Percentiles rank a stretch among this genome's conserved stretches.
phyloP scores from a whole-genome alignment of 1,140 invertebrate species.

The Brachionus rotundiformis region DNA sequence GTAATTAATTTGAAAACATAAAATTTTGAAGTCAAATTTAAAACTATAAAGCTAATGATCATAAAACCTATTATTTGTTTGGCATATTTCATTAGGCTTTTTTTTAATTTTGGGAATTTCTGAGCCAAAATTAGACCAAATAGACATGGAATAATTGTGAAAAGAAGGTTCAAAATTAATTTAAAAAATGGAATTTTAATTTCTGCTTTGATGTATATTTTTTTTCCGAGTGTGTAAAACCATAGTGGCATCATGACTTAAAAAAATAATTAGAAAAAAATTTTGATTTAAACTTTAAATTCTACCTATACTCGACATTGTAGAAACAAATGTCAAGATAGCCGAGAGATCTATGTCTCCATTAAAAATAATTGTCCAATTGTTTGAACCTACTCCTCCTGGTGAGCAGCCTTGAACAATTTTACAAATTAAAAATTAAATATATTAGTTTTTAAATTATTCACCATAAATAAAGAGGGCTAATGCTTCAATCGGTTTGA shows the following conservation, averaged over 20 bases:
- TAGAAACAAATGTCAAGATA: conserved; percentile 50
- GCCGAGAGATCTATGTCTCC: conserved; percentile 50
- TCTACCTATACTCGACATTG: conserved; percentile 42
- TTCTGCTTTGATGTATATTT: not conserved
- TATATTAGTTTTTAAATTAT: too few relatives aligned
- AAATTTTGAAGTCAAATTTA: not conserved
- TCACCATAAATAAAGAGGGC: conserved; percentile 49
- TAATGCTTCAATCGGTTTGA: not conserved
- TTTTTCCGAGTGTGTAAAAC: conserved; percentile 48
- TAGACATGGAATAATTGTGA: conserved; percentile 35
- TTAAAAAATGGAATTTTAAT: conserved; percentile 41
- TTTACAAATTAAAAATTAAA: not conserved
- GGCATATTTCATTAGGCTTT: conserved; percentile 53
- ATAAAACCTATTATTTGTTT: conserved; percentile 79
- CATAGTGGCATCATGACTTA: conserved; percentile 52
- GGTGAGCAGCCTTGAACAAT: conserved; percentile 44
- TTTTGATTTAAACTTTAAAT: not conserved
- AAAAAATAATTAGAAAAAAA: not conserved
- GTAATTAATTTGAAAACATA: conserved; percentile 49
- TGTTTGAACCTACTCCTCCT: conserved; percentile 43
- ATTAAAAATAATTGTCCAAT: conserved; percentile 52
- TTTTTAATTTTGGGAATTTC: conserved; percentile 13
- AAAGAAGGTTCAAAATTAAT: conserved; percentile 10
- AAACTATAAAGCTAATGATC: conserved; percentile 75
- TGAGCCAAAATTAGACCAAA: conserved; percentile 25